These are phyloP conservation scores for Centropyge bicolor DNA, from an alignment of 2,797 vertebrate species.

Conservation along the genomic window DNA sequence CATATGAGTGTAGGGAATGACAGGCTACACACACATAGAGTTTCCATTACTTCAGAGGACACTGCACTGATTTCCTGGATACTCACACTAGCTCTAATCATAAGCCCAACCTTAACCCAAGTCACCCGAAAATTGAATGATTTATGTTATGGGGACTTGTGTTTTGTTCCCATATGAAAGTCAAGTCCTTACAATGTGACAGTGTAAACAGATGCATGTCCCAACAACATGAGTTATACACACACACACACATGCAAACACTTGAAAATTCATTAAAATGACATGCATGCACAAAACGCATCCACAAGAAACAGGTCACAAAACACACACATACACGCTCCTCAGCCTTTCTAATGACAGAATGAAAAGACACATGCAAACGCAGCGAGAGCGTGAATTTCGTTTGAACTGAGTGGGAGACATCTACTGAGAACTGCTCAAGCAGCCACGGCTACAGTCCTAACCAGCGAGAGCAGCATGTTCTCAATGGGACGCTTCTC, in stretches of 20 bases:
- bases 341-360: neutral
- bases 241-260: neutral
- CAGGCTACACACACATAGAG: neutral
- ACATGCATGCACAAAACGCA: constrained; percentile 1
- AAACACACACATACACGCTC: constrained; percentile 6
- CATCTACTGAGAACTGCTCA: neutral
- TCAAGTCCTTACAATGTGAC: too few relatives aligned
- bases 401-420: constrained; percentile 14
- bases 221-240: neutral
- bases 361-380: constrained; percentile 3
- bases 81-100: too few relatives aligned
- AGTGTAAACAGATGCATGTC: too few relatives aligned
- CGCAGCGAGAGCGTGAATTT: neutral
- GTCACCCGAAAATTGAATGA: too few relatives aligned
- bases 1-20: constrained; percentile 8
- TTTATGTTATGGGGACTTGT: too few relatives aligned
- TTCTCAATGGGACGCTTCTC: neutral
- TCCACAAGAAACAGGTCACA: neutral
- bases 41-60: too few relatives aligned
- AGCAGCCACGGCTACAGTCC: neutral
- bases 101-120: too few relatives aligned
- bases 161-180: too few relatives aligned
- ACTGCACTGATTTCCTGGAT: too few relatives aligned
- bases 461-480: neutral
- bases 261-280: neutral